Evolutionary conservation across 2,888 invertebrate species (phyloP).

Genomic region (Halictus ligatus): DNA sequence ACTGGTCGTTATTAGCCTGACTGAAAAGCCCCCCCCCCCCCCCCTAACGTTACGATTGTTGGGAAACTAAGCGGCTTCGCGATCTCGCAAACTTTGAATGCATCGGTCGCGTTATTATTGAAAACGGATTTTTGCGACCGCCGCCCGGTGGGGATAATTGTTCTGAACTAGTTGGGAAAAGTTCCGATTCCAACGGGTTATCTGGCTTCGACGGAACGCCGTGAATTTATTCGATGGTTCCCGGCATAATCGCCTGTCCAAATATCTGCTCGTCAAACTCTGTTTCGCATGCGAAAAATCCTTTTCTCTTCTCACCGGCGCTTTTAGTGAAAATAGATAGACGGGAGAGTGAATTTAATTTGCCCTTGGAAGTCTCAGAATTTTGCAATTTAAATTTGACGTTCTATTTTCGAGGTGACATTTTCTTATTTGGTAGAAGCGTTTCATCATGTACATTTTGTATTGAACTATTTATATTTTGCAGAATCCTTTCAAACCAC

Average conservation of each 20-base stretch:
- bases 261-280: not conserved
- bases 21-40: not conserved
- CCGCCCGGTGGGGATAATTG: constrained; percentile 5
- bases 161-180: not conserved
- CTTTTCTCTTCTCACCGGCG: not conserved
- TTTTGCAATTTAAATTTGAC: not conserved
- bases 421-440: too few species aligned
- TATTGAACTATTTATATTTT: too few species aligned
- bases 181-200: constrained; percentile 9
- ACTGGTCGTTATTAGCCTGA: constrained; percentile 31
- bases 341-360: not conserved
- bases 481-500: too few species aligned
- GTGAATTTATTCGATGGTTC: not conserved
- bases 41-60: constrained; percentile 5
- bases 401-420: not conserved
- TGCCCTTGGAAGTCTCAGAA: not conserved
- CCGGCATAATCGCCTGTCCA: not conserved
- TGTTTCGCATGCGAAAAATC: not conserved
- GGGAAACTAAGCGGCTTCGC: constrained; percentile 34
- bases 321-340: not conserved
- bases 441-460: too few species aligned
- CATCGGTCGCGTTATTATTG: constrained; percentile 19
- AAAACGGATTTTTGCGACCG: constrained; percentile 28
- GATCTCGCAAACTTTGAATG: not conserved
- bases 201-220: not conserved